These are phyloP conservation scores for Hestina assimilis DNA, from an alignment of 1,140 invertebrate species.

Conservation along the genomic window DNA sequence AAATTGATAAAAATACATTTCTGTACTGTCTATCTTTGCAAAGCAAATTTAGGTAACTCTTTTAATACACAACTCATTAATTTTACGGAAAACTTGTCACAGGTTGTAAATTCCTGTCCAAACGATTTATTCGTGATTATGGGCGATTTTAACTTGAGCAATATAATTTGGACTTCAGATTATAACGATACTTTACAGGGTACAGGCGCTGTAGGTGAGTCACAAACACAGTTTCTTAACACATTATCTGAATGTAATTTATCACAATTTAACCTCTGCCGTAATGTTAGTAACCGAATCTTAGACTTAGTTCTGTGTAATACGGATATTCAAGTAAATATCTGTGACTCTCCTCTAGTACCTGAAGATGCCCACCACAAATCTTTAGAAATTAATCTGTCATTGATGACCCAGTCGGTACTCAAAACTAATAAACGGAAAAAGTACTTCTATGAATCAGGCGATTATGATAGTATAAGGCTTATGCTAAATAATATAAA, in stretches of 20 bases:
- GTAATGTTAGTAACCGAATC: too few relatives aligned
- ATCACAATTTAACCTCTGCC: too few relatives aligned
- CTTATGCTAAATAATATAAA: background rate
- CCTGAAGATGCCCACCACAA: slow-evolving; percentile 3
- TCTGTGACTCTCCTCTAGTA: background rate
- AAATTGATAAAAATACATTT: background rate
- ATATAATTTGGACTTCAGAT: too few relatives aligned
- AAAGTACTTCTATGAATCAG: background rate
- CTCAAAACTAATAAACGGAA: background rate
- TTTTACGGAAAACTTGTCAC: background rate
- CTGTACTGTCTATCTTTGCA: background rate
- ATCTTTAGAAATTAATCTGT: background rate
- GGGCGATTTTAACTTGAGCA: too few relatives aligned
- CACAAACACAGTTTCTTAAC: too few relatives aligned
- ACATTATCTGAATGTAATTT: too few relatives aligned
- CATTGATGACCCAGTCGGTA: background rate
- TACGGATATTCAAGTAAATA: background rate
- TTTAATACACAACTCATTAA: too few relatives aligned
- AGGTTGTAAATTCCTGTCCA: background rate
- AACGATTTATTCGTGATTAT: background rate
- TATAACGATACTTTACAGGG: too few relatives aligned
- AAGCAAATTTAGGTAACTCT: too few relatives aligned
- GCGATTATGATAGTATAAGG: background rate
- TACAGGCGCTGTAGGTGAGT: too few relatives aligned
- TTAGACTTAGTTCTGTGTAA: background rate